Evolutionary conservation across 2,888 invertebrate species (phyloP), one percentile per base, ranked within the genome.

Genomic region (Plagodis dolabraria): DNA sequence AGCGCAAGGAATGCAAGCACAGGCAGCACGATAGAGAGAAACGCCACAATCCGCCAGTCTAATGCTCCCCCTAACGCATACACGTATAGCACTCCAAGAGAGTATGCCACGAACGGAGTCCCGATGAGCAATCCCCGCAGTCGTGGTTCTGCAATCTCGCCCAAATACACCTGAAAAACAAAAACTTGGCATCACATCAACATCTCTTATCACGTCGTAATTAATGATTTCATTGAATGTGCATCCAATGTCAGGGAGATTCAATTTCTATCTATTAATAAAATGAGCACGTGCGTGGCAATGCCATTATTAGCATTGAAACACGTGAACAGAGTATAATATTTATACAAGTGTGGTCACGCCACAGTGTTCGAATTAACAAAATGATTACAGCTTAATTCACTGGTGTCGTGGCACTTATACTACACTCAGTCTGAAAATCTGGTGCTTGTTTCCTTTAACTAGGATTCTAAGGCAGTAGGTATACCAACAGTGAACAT

Each of bases 91-190:
- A 97, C 96, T 33, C 97, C 97, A 40, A 95, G 83, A 0, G 96
- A 95, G 73, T 96, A 96, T 12, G 96, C 95, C 33, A 96, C 95
- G 74, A 96, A 95, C 0, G 96, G 95, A 0, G 95, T 94, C n/a
- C 96, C 96, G 35, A 95, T 94, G 8, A 96, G 89, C 50, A 93
- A 62, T 5, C 96, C 96, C 59, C 96, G 93, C 12, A 96, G 81
- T 71, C 94, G 93, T 33, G 96, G 95, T 69, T 96, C 96, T 2
- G 96, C 94, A 63, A 95, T 95, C 87, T 96, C 96, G 5, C 96
- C 96, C 63, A 96, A 93, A 67, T 96, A 94, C 5, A 96, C 95
- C 96, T 96, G 84, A 1, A 82, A 57, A 53, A 50, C 10, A 56
- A 47, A 33, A 45, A 0, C 22, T 22, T 46, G 56, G 33, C 11